Evolutionary conservation across 2,797 vertebrate genomes (phyloP).

Genomic region (Malacoctenus gilli): DNA sequence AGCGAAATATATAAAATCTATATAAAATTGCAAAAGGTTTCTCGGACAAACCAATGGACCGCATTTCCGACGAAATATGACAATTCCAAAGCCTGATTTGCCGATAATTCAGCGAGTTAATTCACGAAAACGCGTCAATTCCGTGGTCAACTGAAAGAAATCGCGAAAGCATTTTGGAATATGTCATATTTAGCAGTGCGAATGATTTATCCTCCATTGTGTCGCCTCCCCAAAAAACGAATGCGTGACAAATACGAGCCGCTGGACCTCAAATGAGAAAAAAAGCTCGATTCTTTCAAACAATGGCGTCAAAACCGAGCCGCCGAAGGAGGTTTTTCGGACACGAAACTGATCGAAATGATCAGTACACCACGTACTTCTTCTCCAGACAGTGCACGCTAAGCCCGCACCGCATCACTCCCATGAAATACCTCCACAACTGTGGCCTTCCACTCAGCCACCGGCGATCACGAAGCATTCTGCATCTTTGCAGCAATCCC

Average conservation of each 20-base stretch:
- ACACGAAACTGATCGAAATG: neutral
- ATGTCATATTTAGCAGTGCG: neutral
- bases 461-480: slow-evolving; percentile 40
- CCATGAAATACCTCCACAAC: slow-evolving; percentile 61
- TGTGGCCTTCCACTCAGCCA: slow-evolving; percentile 50
- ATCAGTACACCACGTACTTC: slow-evolving; percentile 47
- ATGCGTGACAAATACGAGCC: slow-evolving; percentile 3
- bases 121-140: no score
- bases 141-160: no score
- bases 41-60: neutral
- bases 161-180: neutral
- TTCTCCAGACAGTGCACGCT: slow-evolving; percentile 27
- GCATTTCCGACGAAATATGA: neutral
- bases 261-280: slow-evolving; percentile 4
- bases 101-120: no score
- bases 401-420: slow-evolving; percentile 54
- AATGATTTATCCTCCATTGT: neutral
- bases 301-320: neutral
- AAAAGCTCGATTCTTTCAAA: neutral
- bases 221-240: slow-evolving; percentile 5
- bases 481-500: slow-evolving; percentile 44
- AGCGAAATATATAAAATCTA: slow-evolving; percentile 5
- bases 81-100: no score
- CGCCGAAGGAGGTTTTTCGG: neutral
- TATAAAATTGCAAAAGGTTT: slow-evolving; percentile 5